phyloP scores from a whole-genome alignment of 1,140 invertebrate genomes.

The Drosophila quadrilineata region DNA sequence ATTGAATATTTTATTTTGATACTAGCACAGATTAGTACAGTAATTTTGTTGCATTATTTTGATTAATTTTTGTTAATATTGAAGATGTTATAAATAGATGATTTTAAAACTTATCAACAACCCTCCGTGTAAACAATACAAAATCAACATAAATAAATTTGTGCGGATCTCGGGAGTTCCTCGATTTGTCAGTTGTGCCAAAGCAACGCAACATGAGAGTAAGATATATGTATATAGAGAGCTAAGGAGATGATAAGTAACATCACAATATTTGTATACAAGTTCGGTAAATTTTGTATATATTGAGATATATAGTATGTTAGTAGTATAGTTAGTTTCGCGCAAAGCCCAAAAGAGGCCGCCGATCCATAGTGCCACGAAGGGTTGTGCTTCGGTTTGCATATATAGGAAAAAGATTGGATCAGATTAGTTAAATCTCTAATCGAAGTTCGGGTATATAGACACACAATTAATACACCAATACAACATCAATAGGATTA shows the following conservation, averaged over 20 bases:
- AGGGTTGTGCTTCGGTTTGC: slow-evolving; percentile 39
- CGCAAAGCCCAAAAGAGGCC: slow-evolving; percentile 72
- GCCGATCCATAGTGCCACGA: slow-evolving; percentile 50
- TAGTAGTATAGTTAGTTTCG: slow-evolving; percentile 28
- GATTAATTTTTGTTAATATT: slow-evolving; percentile 18
- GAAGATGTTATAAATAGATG: too few relatives aligned
- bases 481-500: slow-evolving; percentile 60
- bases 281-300: slow-evolving; percentile 24
- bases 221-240: slow-evolving; percentile 20
- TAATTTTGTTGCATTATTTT: too few relatives aligned
- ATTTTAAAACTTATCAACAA: slow-evolving; percentile 18
- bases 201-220: slow-evolving; percentile 7
- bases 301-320: slow-evolving; percentile 19
- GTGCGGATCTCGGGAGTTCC: slow-evolving; percentile 32
- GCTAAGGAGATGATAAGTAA: slow-evolving; percentile 38
- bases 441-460: slow-evolving; percentile 1
- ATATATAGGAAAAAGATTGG: slow-evolving; percentile 35
- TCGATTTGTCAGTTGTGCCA: slow-evolving; percentile 55
- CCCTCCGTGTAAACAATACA: slow-evolving; percentile 16
- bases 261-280: slow-evolving; percentile 54
- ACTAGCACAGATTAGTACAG: too few relatives aligned
- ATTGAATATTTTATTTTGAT: too few relatives aligned
- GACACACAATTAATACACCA: slow-evolving; percentile 49
- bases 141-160: slow-evolving; percentile 7
- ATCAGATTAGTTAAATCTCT: slow-evolving; percentile 34